A percentile compares a stretch with the other conserved stretches of the same genome.
Evolutionary conservation across 2,797 vertebrate genomes (phyloP).

Genomic region (Aldrovandia affinis): DNA sequence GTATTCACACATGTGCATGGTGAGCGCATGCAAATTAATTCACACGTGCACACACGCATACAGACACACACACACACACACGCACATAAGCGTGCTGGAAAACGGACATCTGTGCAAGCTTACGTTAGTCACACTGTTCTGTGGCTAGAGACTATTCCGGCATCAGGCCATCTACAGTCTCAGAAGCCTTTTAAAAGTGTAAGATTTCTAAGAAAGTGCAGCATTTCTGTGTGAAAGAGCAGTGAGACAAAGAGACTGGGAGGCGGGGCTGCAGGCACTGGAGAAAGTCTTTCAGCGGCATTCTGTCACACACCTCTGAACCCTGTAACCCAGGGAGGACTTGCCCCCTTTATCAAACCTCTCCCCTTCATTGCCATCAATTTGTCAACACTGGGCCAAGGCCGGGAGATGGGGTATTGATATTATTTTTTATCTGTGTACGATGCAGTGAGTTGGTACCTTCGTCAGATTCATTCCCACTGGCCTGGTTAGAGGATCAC

Average conservation of each 20-base stretch:
- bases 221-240: background rate
- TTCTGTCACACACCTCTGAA: slow-evolving; percentile 11
- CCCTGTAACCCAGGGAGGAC: slow-evolving; percentile 17
- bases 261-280: slow-evolving; percentile 13
- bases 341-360: slow-evolving; percentile 13
- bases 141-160: background rate
- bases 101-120: background rate
- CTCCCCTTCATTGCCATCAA: slow-evolving; percentile 19
- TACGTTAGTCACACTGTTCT: background rate
- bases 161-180: background rate
- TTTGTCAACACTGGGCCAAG: background rate
- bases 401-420: background rate
- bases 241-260: background rate
- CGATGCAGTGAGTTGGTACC: slow-evolving; percentile 2
- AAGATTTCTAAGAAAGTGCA: too few relatives aligned
- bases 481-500: slow-evolving; percentile 11
- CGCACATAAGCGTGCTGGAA: background rate
- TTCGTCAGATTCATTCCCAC: slow-evolving; percentile 11
- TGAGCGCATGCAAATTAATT: background rate
- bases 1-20: background rate
- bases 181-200: background rate
- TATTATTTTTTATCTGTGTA: slow-evolving; percentile 5
- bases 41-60: background rate
- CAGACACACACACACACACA: background rate
- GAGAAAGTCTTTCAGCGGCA: slow-evolving; percentile 9